Conservation (phyloP, 2,113 vertebrate species). For the Siniperca knerii region DNA sequence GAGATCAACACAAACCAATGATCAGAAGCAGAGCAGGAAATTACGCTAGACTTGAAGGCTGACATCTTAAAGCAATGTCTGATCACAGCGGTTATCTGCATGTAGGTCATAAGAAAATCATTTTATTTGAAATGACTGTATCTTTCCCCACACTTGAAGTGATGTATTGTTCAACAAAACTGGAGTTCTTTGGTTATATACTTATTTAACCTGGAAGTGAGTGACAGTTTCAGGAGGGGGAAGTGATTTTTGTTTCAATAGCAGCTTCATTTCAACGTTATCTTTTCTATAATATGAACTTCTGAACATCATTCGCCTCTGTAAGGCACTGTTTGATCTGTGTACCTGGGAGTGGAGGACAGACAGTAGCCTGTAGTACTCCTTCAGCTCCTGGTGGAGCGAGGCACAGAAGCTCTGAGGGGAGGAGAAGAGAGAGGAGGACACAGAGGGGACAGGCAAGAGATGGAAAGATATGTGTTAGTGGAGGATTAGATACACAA, state of each 20-base stretch:
- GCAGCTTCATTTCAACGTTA: too few relatives aligned
- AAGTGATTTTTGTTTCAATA: too few relatives aligned
- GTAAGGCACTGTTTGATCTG: background rate
- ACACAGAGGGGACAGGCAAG: background rate
- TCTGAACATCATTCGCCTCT: background rate
- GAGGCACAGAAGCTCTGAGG: slow-evolving; percentile 96
- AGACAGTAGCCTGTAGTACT: slow-evolving; percentile 96
- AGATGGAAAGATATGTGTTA: background rate
- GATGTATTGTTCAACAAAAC: too few relatives aligned
- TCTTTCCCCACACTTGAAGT: background rate
- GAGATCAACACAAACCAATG: background rate
- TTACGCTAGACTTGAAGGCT: too few relatives aligned
- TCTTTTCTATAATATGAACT: background rate
- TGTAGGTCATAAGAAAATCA: background rate
- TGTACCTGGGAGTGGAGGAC: slow-evolving; percentile 96
- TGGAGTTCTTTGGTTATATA: background rate
- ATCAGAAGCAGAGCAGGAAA: background rate
- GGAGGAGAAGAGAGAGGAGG: background rate
- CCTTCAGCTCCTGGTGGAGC: slow-evolving; percentile 96
- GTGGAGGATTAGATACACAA: background rate
- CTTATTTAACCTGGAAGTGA: background rate
- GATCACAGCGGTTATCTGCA: too few relatives aligned
- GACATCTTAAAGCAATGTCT: too few relatives aligned
- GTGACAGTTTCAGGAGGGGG: too few relatives aligned
- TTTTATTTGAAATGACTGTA: background rate